Evolutionary conservation across 2,113 vertebrate genomes (phyloP), one percentile per base, ranked within the genome.

Genomic region (Pogonocichla stellata): DNA sequence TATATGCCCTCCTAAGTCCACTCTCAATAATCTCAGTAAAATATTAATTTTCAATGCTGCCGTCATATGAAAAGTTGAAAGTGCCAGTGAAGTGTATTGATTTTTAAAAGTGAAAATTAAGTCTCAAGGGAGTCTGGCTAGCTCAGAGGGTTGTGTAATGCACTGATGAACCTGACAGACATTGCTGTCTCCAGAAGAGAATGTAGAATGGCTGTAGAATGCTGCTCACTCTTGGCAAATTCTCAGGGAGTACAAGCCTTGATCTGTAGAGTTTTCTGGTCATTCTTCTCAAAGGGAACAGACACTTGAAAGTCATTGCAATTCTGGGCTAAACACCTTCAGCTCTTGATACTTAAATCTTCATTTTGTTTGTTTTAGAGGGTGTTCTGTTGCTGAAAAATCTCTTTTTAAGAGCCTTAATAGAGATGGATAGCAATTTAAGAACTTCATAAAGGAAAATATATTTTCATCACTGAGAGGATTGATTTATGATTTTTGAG

Each of bases 71-170:
- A 70, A 93, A 95, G 34, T 34, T 56, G 34, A 87, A 94, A 86
- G 31, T 58, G 50, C 45, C 54, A 53, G 42, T n/a, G 51, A 90
- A 77, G 33, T 36, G 12, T 60, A 74, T 66, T 77, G 67, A 82
- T 83, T 78, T 90, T 73, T 64, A 28, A 40, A 88, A 88, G 85
- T 80, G 54, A 66, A 86, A 92, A 90, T 9, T 40, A 28, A 51
- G 29, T 62, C 91, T 69, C 6, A 0, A 53, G 58, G 71, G 84
- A 89, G 25, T 34, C 78, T 91, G 87, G 20, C 42, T 77, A 15
- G 40, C 50, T 77, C 0, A 0, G 29, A 82, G 67, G 26, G 31
- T 28, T 88, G 45, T 6, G 1, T 66, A 25, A 73, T 31, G 67
- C 70, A 9, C 40, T 26, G 28, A n/a, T 29, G 47, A 72, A 51